Evolutionary conservation across 2,113 vertebrate species (phyloP).

Genomic region (Paratilapia polleni): DNA sequence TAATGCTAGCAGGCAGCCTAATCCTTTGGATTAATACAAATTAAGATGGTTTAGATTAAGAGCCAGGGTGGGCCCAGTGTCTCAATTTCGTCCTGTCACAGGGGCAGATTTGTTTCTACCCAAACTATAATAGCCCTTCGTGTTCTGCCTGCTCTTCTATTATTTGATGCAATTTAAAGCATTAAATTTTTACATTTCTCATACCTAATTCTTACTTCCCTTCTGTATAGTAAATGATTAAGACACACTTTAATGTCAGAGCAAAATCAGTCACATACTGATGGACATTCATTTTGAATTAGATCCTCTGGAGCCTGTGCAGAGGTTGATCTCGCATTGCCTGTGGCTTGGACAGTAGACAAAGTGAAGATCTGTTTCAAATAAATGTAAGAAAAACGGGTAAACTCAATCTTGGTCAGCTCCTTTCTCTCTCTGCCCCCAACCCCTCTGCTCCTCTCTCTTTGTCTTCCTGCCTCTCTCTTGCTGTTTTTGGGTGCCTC

Average conservation of each 20-base stretch:
- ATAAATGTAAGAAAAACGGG: slow-evolving; percentile 66
- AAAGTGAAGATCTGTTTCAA: slow-evolving; percentile 68
- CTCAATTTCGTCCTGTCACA: slow-evolving; percentile 39
- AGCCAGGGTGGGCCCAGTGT: slow-evolving; percentile 42
- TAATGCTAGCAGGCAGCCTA: slow-evolving; percentile 40
- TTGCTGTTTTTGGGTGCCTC: slow-evolving; percentile 42
- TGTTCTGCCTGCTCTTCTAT: not conserved
- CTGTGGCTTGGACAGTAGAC: slow-evolving; percentile 58
- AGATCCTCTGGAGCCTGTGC: slow-evolving; percentile 42
- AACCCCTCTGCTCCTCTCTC: not conserved
- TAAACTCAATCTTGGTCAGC: slow-evolving; percentile 58
- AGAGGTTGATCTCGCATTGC: slow-evolving; percentile 59
- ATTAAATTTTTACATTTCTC: not conserved
- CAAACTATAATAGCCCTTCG: slow-evolving; percentile 8
- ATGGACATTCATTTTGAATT: slow-evolving; percentile 59
- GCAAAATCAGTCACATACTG: slow-evolving; percentile 27
- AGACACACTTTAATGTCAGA: slow-evolving; percentile 32
- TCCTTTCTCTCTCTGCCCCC: slow-evolving; percentile 10
- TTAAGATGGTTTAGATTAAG: slow-evolving; percentile 21
- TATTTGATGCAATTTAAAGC: slow-evolving; percentile 10
- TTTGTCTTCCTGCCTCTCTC: slow-evolving; percentile 36
- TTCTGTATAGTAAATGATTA: slow-evolving; percentile 27
- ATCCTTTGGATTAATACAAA: slow-evolving; percentile 54
- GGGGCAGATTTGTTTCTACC: slow-evolving; percentile 22
- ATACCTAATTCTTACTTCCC: not conserved